phyloP scores from a whole-genome alignment of 92 coral and sea anemone genomes.

The Epizoanthus illoricatus region DNA sequence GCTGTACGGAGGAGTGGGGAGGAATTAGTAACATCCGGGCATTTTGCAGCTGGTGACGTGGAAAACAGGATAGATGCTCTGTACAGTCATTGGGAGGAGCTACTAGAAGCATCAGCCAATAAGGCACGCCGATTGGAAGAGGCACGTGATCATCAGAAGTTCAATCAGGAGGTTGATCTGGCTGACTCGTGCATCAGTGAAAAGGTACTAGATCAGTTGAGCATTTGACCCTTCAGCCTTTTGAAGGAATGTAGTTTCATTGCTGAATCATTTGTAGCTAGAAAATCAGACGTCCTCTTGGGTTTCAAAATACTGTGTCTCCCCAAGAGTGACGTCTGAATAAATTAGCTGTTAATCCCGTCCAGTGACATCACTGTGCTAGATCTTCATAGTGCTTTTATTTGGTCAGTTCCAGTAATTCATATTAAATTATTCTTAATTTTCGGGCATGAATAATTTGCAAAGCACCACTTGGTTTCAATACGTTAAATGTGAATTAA shows the following conservation, averaged over 20 bases:
- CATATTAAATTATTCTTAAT: too few species aligned
- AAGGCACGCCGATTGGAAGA: constrained; percentile 85
- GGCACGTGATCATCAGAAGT: constrained; percentile 90
- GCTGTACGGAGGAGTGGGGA: constrained; percentile 82
- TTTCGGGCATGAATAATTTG: too few species aligned
- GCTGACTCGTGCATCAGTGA: constrained; percentile 88
- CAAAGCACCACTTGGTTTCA: too few species aligned
- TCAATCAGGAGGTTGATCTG: constrained; percentile 82
- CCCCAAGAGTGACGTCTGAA: too few species aligned
- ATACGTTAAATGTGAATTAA: too few species aligned
- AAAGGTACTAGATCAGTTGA: constrained; percentile 55
- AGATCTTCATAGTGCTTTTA: too few species aligned
- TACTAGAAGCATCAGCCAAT: constrained; percentile 80
- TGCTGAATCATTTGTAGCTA: background rate
- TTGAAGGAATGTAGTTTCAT: background rate
- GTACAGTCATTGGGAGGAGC: constrained; percentile 91
- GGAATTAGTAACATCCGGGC: constrained; percentile 80
- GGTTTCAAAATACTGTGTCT: too few species aligned
- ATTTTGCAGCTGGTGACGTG: constrained; percentile 81
- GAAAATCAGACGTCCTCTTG: too few species aligned
- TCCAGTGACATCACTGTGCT: too few species aligned
- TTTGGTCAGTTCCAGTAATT: too few species aligned
- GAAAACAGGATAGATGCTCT: constrained; percentile 84
- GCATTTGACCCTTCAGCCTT: background rate
- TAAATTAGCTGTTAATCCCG: too few species aligned